Evolutionary conservation across 1,140 invertebrate genomes (phyloP), one percentile per base, ranked within the genome.

Genomic region (Metaphire vulgaris): DNA sequence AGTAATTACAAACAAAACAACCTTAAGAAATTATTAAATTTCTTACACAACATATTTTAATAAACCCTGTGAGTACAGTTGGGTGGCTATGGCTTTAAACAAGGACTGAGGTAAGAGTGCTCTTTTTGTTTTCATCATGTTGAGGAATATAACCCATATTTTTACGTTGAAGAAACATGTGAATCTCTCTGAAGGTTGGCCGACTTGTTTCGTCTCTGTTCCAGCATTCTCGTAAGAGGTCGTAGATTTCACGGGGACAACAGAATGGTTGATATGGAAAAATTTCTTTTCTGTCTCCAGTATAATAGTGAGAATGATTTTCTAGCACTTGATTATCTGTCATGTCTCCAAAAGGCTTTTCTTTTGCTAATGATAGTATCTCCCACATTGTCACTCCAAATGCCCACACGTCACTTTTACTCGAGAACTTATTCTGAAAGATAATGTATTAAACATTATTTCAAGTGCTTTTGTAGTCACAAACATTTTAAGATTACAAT

Each of bases 211-310:
- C 92, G 81, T 93, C 91, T 31, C 92, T 88, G 81, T 94, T 92
- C 95, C 95, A 97, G 84, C 95, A 97, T 83, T 96, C 93, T 77
- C 91, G 89, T 93, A 97, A 96, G 78, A 97, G 86, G 84, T 94
- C 93, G 86, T 93, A 66, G 67, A 85, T 84, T 77, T 85, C 84
- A 77, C 83, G 82, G 14, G 84, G 83, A 77, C 84, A 85, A 68
- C 83, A 82, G n/a, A n/a, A n/a, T 21, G 41, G 41, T 21, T 56
- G 41, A 6, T 12, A 56, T 21, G 41, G 41, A 56, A 6, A 56
- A 6, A 21, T 56, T 21, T 56, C 6, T 56, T 21, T 56, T 56
- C 41, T 21, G 21, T 56, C 6, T 56, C 41, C 41, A 56, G 41
- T 12, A 56, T 56, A 56, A 21, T 12, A 56, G 21, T 56, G 41